phyloP scores from a whole-genome alignment of 2,888 invertebrate species.

The Chrysolina haemoptera region DNA sequence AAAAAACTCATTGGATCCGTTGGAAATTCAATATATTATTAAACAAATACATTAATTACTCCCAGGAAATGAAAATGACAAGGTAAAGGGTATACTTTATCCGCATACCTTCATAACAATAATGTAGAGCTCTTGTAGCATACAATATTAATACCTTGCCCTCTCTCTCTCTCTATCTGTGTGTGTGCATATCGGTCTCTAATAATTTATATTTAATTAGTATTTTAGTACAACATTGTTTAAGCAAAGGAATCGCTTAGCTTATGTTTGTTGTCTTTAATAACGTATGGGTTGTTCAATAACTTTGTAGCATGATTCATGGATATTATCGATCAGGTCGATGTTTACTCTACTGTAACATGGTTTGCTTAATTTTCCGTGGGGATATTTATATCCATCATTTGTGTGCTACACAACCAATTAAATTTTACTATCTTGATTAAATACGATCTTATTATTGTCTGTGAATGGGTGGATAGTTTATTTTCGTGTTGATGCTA shows the following conservation, averaged over 20 bases:
- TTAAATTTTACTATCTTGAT: conserved; percentile 55
- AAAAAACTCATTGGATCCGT: conserved; percentile 35
- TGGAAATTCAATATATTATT: conserved; percentile 50
- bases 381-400: conserved; percentile 54
- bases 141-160: conserved; percentile 50
- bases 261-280: conserved; percentile 57
- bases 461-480: conserved; percentile 26
- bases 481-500: conserved; percentile 1
- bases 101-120: conserved; percentile 42
- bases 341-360: conserved; percentile 54
- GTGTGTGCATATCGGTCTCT: conserved; percentile 49
- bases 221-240: conserved; percentile 55
- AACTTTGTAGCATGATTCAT: conserved; percentile 59
- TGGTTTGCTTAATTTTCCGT: conserved; percentile 50
- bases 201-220: conserved; percentile 57
- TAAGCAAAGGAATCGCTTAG: conserved; percentile 52
- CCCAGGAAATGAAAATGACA: conserved; percentile 50
- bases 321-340: conserved; percentile 57
- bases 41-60: conserved; percentile 52
- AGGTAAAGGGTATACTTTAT: conserved; percentile 48
- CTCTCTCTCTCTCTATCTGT: too few species aligned
- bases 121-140: conserved; percentile 40
- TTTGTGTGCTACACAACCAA: conserved; percentile 51
- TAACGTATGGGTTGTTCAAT: conserved; percentile 55
- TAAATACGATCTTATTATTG: conserved; percentile 41